phyloP scores from a whole-genome alignment of 2,888 invertebrate genomes.

The Agonopterix subpropinquella region DNA sequence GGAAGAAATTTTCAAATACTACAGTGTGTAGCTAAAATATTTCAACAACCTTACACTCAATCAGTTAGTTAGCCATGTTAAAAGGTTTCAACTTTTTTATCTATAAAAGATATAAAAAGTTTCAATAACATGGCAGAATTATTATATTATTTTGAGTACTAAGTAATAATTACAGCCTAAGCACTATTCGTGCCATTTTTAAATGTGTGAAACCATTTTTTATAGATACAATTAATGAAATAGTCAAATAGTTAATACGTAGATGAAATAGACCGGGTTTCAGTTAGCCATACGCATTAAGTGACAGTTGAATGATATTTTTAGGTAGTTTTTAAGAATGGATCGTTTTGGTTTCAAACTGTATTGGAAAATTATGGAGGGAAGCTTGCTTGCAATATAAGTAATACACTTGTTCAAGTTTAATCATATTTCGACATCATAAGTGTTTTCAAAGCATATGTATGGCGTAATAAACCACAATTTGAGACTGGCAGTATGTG shows the following conservation, averaged over 20 bases:
- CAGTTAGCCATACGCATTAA: conserved; percentile 69
- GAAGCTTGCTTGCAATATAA: too few relatives aligned
- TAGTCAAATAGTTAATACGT: conserved; percentile 61
- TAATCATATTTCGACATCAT: too few relatives aligned
- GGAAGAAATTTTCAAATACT: too few relatives aligned
- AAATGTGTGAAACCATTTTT: conserved; percentile 29
- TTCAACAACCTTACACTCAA: too few relatives aligned
- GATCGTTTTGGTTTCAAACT: conserved; percentile 48
- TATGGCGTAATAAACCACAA: too few relatives aligned
- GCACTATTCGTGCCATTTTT: conserved; percentile 48
- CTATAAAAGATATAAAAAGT: too few relatives aligned
- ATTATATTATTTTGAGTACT: conserved; percentile 3
- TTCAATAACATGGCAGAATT: background rate
- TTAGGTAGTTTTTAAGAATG: conserved; percentile 62
- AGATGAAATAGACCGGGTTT: conserved; percentile 71
- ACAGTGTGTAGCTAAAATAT: too few relatives aligned
- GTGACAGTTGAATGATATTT: conserved; percentile 52
- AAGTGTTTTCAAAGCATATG: too few relatives aligned
- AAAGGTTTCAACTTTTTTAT: too few relatives aligned
- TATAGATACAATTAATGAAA: conserved; percentile 39
- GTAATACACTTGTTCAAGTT: too few relatives aligned
- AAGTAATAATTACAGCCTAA: conserved; percentile 14
- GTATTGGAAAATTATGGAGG: conserved; percentile 8
- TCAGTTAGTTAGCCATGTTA: too few relatives aligned
- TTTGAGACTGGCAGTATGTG: too few relatives aligned